A percentile compares a stretch with the other conserved stretches of the same genome.
phyloP scores from a whole-genome alignment of 2,113 vertebrate species.

The Pseudorhombus dupliciocellatus region DNA sequence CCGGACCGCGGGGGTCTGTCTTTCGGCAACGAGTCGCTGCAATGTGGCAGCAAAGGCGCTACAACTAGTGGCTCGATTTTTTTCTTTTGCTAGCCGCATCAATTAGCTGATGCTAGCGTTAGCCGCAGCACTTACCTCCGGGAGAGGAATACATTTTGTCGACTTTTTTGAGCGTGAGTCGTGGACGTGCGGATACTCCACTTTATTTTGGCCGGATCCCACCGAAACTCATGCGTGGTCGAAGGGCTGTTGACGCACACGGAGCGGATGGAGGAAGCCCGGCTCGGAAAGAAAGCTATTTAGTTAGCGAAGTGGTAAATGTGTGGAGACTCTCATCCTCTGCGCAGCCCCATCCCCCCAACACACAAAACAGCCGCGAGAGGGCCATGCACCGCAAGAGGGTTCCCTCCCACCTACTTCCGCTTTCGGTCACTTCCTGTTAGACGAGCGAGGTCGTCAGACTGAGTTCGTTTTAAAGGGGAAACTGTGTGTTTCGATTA shows the following conservation, averaged over 20 bases:
- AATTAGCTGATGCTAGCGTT: conserved; percentile 61
- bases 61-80: conserved; percentile 6
- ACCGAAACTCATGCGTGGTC: conserved; percentile 73
- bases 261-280: conserved; percentile 26
- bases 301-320: conserved; percentile 76
- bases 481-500: background rate
- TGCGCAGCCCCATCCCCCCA: conserved; percentile 80
- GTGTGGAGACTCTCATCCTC: conserved; percentile 78
- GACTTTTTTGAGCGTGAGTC: conserved; percentile 72
- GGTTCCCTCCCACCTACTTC: conserved; percentile 22
- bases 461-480: background rate
- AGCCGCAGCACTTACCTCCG: conserved; percentile 77
- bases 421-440: conserved; percentile 13
- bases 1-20: fast-evolving
- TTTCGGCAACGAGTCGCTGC: background rate
- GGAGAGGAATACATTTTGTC: conserved; percentile 83
- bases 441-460: background rate
- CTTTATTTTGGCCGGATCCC: conserved; percentile 56
- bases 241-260: conserved; percentile 29
- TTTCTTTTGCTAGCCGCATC: conserved; percentile 43
- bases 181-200: conserved; percentile 70
- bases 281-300: conserved; percentile 51
- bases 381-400: conserved; percentile 18
- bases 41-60: background rate
- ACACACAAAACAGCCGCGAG: conserved; percentile 69